These are phyloP conservation scores for Zeus faber DNA, from an alignment of 2,113 vertebrate species.

Conservation along the genomic window DNA sequence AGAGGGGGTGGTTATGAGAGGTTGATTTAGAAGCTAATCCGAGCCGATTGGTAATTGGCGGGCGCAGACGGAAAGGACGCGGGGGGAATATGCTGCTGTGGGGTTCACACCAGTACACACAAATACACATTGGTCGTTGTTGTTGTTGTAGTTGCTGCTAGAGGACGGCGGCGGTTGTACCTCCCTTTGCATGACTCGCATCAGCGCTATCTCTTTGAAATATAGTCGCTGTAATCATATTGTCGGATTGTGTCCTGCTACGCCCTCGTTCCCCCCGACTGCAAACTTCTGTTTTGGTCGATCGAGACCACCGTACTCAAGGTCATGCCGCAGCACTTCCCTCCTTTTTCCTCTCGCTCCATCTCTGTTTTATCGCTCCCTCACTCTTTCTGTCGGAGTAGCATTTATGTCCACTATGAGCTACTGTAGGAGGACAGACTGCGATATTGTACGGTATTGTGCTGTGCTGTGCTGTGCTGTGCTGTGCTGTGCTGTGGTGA, in stretches of 20 bases:
- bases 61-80: too few species aligned
- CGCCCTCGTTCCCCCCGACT: not conserved
- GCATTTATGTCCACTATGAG: slow-evolving; percentile 31
- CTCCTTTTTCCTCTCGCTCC: not conserved
- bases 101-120: not conserved
- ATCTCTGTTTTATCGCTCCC: not conserved
- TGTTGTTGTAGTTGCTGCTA: not conserved
- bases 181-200: slow-evolving; percentile 22
- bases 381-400: slow-evolving; percentile 13
- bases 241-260: too few species aligned
- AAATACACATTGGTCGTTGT: not conserved
- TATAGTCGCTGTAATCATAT: not conserved
- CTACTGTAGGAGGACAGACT: slow-evolving; percentile 34
- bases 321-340: slow-evolving; percentile 49
- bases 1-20: not conserved
- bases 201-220: slow-evolving; percentile 6
- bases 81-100: too few species aligned
- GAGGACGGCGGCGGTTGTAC: slow-evolving; percentile 19
- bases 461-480: slow-evolving; percentile 9
- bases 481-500: slow-evolving; percentile 30
- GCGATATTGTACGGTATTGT: slow-evolving; percentile 52
- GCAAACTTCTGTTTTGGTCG: not conserved
- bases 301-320: slow-evolving; percentile 5
- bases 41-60: too few species aligned
- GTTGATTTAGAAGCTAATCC: not conserved